Conservation (phyloP, 2,797 vertebrate species). For the Furcifer pardalis region DNA sequence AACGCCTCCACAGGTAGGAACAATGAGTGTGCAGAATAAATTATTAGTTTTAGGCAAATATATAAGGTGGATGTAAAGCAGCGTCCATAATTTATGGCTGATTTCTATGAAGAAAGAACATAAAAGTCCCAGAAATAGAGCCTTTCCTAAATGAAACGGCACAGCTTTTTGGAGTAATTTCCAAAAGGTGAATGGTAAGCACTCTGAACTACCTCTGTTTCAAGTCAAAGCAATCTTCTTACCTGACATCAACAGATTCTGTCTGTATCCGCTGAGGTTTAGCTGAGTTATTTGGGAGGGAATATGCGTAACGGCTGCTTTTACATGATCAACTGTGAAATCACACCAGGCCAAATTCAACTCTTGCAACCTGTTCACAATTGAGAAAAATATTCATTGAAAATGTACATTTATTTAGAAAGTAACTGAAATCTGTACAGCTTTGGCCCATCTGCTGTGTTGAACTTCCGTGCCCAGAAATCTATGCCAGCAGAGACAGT, state of each 20-base stretch:
- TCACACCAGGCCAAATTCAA: slow-evolving; percentile 91
- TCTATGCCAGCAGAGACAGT: background rate
- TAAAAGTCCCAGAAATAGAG: background rate
- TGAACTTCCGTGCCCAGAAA: background rate
- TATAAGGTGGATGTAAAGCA: background rate
- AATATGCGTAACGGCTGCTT: slow-evolving; percentile 77
- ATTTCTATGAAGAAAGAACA: background rate
- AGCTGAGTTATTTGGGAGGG: slow-evolving; percentile 79
- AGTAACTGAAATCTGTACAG: background rate
- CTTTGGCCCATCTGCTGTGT: background rate
- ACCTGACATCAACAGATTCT: slow-evolving; percentile 83
- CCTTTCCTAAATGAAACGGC: background rate
- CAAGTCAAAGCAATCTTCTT: slow-evolving; percentile 19
- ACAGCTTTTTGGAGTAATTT: background rate
- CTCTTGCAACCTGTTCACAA: slow-evolving; percentile 82
- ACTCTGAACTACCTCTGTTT: background rate
- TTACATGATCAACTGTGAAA: slow-evolving; percentile 84
- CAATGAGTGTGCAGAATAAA: background rate
- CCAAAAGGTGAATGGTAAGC: background rate
- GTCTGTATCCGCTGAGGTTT: slow-evolving; percentile 94
- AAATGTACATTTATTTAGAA: background rate
- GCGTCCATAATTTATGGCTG: too few relatives aligned
- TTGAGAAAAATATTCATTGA: slow-evolving; percentile 14
- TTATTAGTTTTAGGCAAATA: background rate
- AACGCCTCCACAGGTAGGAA: background rate